phyloP scores from a whole-genome alignment of 1,140 invertebrate species.

The Ceratoteleas bidentatus region DNA sequence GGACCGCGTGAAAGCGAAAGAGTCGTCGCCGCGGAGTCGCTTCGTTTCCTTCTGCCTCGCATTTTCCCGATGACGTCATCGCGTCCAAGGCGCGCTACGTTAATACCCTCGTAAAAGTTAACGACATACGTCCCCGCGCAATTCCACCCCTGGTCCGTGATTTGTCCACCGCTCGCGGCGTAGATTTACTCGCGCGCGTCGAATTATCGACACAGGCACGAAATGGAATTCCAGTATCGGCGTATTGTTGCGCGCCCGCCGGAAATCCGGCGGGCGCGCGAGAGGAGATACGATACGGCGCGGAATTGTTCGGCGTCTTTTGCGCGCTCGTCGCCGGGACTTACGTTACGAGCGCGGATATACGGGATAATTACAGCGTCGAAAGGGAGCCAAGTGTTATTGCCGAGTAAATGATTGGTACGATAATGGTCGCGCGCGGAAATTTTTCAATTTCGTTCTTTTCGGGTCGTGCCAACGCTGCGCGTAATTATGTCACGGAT shows the following conservation, averaged over 20 bases:
- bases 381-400: slow-evolving; percentile 58
- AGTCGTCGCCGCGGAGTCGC: slow-evolving; percentile 20
- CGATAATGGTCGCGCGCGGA: slow-evolving; percentile 27
- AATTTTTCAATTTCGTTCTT: slow-evolving; percentile 54
- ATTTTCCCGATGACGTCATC: slow-evolving; percentile 75
- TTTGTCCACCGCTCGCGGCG: slow-evolving; percentile 42
- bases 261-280: slow-evolving; percentile 53
- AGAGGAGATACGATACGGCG: slow-evolving; percentile 49
- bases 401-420: slow-evolving; percentile 52
- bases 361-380: slow-evolving; percentile 53
- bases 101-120: slow-evolving; percentile 81
- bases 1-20: slow-evolving; percentile 38
- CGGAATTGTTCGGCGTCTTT: slow-evolving; percentile 52
- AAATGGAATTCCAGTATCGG: slow-evolving; percentile 74
- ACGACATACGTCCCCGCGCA: slow-evolving; percentile 80
- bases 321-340: slow-evolving; percentile 34
- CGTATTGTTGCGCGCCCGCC: slow-evolving; percentile 43
- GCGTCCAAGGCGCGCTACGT: slow-evolving; percentile 76
- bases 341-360: slow-evolving; percentile 49
- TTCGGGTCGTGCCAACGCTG: slow-evolving; percentile 40
- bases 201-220: slow-evolving; percentile 78
- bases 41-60: slow-evolving; percentile 56
- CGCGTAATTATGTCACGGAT: slow-evolving; percentile 49
- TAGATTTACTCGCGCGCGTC: slow-evolving; percentile 66
- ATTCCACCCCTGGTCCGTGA: slow-evolving; percentile 55